Evolutionary conservation across 2,113 vertebrate genomes (phyloP).

Genomic region (human): GRCh38 chr13:65990501-65991000

Average conservation of each 20-base stretch:
- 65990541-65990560: conserved; percentile 12
- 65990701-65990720: conserved; percentile 14
- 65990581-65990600: background rate
- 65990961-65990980: conserved; percentile 55
- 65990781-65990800: conserved; percentile 72
- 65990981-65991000: conserved; percentile 44
- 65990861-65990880: conserved; percentile 68
- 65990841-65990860: conserved; percentile 70
- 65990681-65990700: background rate
- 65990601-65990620: background rate
- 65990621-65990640: background rate
- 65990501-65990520: background rate
- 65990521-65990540: background rate
- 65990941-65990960: conserved; percentile 45
- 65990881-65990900: conserved; percentile 62
- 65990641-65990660: background rate
- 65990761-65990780: conserved; percentile 13
- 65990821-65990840: conserved; percentile 55
- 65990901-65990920: conserved; percentile 57
- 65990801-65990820: conserved; percentile 53
- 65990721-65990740: conserved; percentile 39
- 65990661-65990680: background rate
- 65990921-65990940: conserved; percentile 22
- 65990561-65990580: background rate
- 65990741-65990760: conserved; percentile 12